phyloP scores from a whole-genome alignment of 2,888 invertebrate species.

The Myathropa florea region DNA sequence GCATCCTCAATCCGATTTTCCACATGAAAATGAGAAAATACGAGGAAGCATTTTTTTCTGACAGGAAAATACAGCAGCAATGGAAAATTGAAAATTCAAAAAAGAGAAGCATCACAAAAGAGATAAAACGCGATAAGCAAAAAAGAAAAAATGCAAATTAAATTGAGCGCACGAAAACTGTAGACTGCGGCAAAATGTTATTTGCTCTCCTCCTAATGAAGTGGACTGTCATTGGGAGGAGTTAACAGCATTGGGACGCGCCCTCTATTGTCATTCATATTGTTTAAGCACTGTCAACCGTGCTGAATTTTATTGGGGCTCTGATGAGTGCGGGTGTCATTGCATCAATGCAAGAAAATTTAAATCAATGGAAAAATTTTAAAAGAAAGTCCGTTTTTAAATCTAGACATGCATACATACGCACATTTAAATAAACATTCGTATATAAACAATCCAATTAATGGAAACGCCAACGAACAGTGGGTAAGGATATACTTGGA shows the following conservation, averaged over 20 bases:
- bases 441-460: background rate
- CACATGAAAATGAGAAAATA: conserved; percentile 18
- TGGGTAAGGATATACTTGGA: background rate
- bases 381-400: background rate
- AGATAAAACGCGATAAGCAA: background rate
- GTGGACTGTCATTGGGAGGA: conserved; percentile 15
- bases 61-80: conserved; percentile 23
- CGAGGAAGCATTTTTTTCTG: conserved; percentile 5
- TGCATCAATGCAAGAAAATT: conserved; percentile 10
- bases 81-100: conserved; percentile 21
- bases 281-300: conserved; percentile 1
- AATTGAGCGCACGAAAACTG: conserved; percentile 36
- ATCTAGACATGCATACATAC: background rate
- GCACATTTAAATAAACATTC: background rate
- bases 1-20: conserved; percentile 1
- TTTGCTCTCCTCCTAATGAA: conserved; percentile 48
- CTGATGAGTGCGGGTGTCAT: conserved; percentile 10
- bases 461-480: background rate
- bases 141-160: conserved; percentile 30
- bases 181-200: conserved; percentile 37
- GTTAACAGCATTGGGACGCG: background rate
- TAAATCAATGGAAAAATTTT: background rate
- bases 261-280: background rate
- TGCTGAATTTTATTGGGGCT: background rate
- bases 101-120: conserved; percentile 24